These are phyloP conservation scores for Polietes domitor DNA, from an alignment of 2,888 invertebrate species.

Conservation along the genomic window DNA sequence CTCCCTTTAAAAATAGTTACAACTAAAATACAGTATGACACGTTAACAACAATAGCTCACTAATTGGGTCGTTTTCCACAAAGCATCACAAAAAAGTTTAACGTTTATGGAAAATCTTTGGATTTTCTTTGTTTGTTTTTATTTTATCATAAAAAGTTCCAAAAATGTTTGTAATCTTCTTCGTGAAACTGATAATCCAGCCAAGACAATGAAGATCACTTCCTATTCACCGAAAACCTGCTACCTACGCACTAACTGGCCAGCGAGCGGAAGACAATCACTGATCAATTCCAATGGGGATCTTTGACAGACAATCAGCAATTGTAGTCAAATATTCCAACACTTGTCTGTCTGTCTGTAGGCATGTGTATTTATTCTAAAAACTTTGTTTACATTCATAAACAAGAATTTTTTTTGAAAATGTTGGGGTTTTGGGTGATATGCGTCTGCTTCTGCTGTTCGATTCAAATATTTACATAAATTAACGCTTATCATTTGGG, in stretches of 20 bases:
- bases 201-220: neutral
- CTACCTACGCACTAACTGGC: neutral
- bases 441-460: neutral
- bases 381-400: constrained; percentile 12
- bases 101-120: too few species aligned
- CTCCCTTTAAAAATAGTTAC: neutral
- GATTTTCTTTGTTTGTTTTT: neutral
- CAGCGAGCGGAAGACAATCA: neutral
- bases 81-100: too few species aligned
- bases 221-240: neutral
- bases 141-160: neutral
- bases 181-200: neutral
- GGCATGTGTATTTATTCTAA: neutral
- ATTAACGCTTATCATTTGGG: constrained; percentile 4
- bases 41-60: neutral
- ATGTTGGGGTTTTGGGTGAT: neutral
- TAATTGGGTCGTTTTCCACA: neutral
- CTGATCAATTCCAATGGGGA: neutral
- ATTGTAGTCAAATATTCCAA: constrained; percentile 6
- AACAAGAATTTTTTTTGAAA: neutral
- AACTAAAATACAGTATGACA: neutral
- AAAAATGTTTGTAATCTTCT: neutral
- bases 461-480: constrained; percentile 9
- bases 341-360: constrained; percentile 4
- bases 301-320: neutral